phyloP scores from a whole-genome alignment of 1,140 invertebrate species.

The Drosophila pseudoobscura region DNA sequence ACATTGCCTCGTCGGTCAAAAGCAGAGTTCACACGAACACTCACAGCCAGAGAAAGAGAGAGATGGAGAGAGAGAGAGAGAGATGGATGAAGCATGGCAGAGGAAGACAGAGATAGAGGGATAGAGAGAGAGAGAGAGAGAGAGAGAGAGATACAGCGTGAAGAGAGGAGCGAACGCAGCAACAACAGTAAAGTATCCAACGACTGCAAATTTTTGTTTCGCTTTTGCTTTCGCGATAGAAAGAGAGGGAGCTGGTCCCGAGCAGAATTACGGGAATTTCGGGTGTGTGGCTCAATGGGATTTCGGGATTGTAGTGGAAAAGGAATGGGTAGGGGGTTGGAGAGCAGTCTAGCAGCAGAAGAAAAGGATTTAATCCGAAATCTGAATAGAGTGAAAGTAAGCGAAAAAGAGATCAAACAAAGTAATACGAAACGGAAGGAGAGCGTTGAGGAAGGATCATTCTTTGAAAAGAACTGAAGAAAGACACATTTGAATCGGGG shows the following conservation, averaged over 20 bases:
- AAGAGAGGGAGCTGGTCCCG: slow-evolving; percentile 46
- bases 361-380: not conserved
- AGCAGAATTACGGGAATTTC: slow-evolving; percentile 4
- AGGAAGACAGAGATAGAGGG: slow-evolving; percentile 14
- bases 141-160: slow-evolving; percentile 18
- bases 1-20: slow-evolving; percentile 80
- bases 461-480: too few relatives aligned
- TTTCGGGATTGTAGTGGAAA: not conserved
- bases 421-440: too few relatives aligned
- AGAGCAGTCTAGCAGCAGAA: too few relatives aligned
- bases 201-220: slow-evolving; percentile 68
- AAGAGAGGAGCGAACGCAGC: slow-evolving; percentile 33
- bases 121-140: slow-evolving; percentile 16
- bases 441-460: too few relatives aligned
- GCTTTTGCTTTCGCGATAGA: slow-evolving; percentile 78
- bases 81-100: slow-evolving; percentile 12
- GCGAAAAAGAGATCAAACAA: too few relatives aligned
- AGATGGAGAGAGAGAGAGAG: slow-evolving; percentile 1
- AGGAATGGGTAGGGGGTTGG: not conserved
- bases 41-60: slow-evolving; percentile 24
- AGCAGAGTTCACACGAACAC: slow-evolving; percentile 78
- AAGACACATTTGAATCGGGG: too few relatives aligned
- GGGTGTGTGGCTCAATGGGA: not conserved
- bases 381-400: too few relatives aligned
- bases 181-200: slow-evolving; percentile 41